A percentile compares a stretch with the other conserved stretches of the same genome.
Conservation (phyloP, 2,797 vertebrate genomes). For the Helicolenus hilgendorfi region DNA sequence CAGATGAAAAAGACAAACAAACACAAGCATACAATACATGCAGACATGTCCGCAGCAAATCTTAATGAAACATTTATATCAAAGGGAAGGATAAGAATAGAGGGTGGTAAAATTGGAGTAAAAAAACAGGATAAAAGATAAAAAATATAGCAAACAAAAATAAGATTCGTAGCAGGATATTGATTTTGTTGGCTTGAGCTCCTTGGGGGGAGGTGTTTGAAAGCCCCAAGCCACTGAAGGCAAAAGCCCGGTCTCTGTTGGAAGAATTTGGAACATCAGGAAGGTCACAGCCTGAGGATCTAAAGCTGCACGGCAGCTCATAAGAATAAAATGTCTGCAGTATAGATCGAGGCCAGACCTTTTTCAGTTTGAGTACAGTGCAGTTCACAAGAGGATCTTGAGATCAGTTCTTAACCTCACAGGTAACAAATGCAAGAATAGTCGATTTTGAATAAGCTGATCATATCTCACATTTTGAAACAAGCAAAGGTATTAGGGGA, state of each 20-base stretch:
- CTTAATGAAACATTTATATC: neutral
- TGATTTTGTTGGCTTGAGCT: constrained; percentile 4
- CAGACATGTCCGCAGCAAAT: neutral
- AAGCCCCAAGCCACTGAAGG: neutral
- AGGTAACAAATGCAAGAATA: neutral
- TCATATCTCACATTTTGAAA: neutral
- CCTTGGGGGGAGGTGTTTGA: neutral
- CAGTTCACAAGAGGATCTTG: neutral
- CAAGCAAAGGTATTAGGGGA: neutral
- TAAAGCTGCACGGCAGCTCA: neutral
- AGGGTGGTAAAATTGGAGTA: neutral
- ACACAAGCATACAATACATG: neutral
- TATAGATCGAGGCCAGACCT: neutral
- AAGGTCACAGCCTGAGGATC: constrained; percentile 7
- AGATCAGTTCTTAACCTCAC: neutral
- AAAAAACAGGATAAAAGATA: neutral
- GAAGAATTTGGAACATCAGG: constrained; percentile 13
- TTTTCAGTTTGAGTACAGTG: neutral
- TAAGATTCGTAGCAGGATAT: neutral
- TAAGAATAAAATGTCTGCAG: neutral
- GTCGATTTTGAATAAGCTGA: neutral
- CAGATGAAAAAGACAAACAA: neutral
- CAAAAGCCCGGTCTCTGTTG: neutral
- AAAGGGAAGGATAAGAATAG: neutral
- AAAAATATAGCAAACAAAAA: neutral